These are phyloP conservation scores for Cyprinodon tularosa DNA, from an alignment of 2,113 vertebrate species.

Conservation along the genomic window DNA sequence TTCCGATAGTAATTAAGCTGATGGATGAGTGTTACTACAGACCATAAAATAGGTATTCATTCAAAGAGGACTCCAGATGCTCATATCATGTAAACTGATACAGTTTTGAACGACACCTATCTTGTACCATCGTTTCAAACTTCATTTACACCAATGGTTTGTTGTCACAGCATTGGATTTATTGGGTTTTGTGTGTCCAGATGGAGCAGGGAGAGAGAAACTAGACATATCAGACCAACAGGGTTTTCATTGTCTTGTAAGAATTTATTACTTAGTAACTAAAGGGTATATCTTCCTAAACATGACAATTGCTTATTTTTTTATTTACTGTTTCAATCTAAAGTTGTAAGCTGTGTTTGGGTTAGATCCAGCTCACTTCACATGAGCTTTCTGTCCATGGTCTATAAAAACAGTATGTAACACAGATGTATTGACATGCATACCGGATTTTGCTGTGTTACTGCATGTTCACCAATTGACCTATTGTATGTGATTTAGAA, in stretches of 20 bases:
- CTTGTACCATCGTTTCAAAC: constrained; percentile 20
- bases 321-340: background rate
- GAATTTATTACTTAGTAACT: background rate
- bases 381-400: background rate
- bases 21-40: constrained; percentile 20
- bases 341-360: background rate
- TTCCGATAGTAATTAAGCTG: background rate
- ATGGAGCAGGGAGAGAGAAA: constrained; percentile 16
- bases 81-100: constrained; percentile 21
- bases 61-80: constrained; percentile 7
- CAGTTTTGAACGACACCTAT: constrained; percentile 8
- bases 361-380: background rate
- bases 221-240: constrained; percentile 38
- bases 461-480: background rate
- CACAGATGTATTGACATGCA: background rate
- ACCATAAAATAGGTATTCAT: background rate
- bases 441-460: background rate
- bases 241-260: background rate
- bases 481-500: no score
- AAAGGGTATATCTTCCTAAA: constrained; percentile 8
- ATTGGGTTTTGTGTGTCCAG: constrained; percentile 17
- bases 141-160: constrained; percentile 7
- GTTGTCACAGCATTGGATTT: constrained; percentile 32
- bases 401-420: constrained; percentile 4
- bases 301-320: background rate